Evolutionary conservation across 2,113 vertebrate species (phyloP).

Genomic region (Alethe castanea): DNA sequence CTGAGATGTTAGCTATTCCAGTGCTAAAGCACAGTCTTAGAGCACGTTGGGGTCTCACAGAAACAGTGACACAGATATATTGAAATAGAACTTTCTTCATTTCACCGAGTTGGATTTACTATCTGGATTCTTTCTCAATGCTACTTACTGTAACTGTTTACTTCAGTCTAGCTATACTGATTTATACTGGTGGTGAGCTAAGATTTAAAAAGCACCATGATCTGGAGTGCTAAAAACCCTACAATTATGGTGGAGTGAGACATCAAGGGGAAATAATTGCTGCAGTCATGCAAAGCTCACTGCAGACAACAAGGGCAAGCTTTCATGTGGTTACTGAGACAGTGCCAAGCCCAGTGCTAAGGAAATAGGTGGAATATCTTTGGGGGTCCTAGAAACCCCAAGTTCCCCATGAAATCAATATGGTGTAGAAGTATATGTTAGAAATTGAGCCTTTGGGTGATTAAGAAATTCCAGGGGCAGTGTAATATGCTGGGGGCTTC

Average conservation of each 20-base stretch:
- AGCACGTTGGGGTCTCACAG: not conserved
- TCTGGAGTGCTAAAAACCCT: not conserved
- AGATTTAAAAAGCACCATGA: not conserved
- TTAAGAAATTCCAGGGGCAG: not conserved
- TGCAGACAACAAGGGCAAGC: not conserved
- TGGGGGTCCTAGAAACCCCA: not conserved
- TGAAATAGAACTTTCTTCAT: not conserved
- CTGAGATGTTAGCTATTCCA: not conserved
- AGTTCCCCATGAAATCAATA: not conserved
- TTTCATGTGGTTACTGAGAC: not conserved
- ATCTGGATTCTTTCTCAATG: not conserved
- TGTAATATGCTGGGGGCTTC: not conserved
- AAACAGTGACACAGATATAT: not conserved
- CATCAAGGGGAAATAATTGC: not conserved
- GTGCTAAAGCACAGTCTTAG: not conserved
- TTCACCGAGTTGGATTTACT: not conserved
- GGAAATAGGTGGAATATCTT: not conserved
- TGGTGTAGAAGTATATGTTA: not conserved
- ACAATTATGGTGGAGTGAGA: not conserved
- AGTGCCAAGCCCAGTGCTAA: not conserved
- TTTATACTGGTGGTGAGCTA: not conserved
- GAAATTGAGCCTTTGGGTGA: not conserved
- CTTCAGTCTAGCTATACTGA: not conserved
- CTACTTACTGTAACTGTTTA: not conserved
- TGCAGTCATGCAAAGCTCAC: not conserved